A percentile compares a stretch with the other conserved stretches of the same genome.
Evolutionary conservation across 2,797 vertebrate species (phyloP).

Genomic region (Corythornis leucogaster): DNA sequence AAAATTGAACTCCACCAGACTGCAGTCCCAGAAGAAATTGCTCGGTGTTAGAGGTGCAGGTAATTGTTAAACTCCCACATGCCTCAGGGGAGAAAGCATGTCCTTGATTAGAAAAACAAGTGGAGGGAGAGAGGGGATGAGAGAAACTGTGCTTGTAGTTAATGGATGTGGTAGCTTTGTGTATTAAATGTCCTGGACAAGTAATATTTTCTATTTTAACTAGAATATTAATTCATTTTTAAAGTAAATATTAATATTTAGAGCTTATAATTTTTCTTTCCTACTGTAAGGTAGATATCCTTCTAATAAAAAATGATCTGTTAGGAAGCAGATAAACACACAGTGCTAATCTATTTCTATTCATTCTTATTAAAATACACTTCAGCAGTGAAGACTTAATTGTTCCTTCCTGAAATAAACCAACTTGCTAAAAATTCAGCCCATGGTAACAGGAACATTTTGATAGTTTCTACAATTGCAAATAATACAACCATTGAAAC

Average conservation of each 20-base stretch:
- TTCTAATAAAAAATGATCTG: constrained; percentile 38
- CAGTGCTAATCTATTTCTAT: constrained; percentile 16
- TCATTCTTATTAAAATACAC: constrained; percentile 58
- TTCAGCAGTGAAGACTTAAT: neutral
- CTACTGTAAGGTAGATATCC: neutral
- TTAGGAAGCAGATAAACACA: constrained; percentile 39
- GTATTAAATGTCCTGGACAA: constrained; percentile 39
- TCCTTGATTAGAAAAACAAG: constrained; percentile 81
- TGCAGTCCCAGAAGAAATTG: constrained; percentile 80
- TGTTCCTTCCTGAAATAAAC: constrained; percentile 11
- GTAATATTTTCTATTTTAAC: constrained; percentile 42
- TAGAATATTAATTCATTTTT: constrained; percentile 55
- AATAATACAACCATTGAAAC: neutral
- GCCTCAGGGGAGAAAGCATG: constrained; percentile 72
- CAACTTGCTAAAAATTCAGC: constrained; percentile 18
- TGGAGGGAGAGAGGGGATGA: neutral
- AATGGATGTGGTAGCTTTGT: constrained; percentile 6
- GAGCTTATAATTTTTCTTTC: neutral
- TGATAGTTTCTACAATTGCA: neutral
- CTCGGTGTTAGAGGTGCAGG: constrained; percentile 77
- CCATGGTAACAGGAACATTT: neutral
- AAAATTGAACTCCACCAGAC: constrained; percentile 84
- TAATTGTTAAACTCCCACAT: constrained; percentile 81
- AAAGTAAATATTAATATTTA: constrained; percentile 51
- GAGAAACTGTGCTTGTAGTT: neutral